phyloP scores from a whole-genome alignment of 2,888 invertebrate species.

The Norana najaformis region DNA sequence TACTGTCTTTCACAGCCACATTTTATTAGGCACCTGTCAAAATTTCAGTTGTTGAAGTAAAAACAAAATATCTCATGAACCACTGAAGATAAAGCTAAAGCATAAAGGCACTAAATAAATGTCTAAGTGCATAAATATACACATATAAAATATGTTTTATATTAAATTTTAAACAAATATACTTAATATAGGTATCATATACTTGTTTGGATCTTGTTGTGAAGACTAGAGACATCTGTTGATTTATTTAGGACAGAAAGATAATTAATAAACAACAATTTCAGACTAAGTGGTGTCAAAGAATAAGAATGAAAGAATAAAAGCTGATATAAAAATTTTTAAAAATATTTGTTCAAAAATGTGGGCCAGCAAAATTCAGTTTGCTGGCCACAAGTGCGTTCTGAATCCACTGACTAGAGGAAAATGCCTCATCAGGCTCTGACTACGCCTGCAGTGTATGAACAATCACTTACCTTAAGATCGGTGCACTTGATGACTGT shows the following conservation, averaged over 20 bases:
- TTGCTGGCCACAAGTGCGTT: background rate
- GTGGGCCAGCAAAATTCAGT: background rate
- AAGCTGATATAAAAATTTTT: background rate
- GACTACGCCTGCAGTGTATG: background rate
- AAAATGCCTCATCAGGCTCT: background rate
- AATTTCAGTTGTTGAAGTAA: background rate
- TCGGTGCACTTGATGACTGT: constrained; percentile 69
- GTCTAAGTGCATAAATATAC: background rate
- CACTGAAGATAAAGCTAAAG: background rate
- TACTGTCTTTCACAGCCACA: background rate
- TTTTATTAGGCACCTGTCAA: background rate
- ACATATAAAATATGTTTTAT: background rate
- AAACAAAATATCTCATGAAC: background rate
- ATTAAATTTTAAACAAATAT: background rate
- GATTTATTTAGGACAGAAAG: background rate
- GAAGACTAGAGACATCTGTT: background rate
- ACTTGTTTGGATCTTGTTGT: background rate
- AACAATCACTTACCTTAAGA: constrained; percentile 69
- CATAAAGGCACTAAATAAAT: background rate
- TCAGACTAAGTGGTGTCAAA: too few species aligned
- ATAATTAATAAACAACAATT: too few species aligned
- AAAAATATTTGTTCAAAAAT: background rate
- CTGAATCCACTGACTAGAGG: background rate
- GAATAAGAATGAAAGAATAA: too few species aligned
- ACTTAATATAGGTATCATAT: background rate